These are phyloP conservation scores for Cynocephalus volans DNA, from an alignment of 2,113 vertebrate species.

Conservation along the genomic window DNA sequence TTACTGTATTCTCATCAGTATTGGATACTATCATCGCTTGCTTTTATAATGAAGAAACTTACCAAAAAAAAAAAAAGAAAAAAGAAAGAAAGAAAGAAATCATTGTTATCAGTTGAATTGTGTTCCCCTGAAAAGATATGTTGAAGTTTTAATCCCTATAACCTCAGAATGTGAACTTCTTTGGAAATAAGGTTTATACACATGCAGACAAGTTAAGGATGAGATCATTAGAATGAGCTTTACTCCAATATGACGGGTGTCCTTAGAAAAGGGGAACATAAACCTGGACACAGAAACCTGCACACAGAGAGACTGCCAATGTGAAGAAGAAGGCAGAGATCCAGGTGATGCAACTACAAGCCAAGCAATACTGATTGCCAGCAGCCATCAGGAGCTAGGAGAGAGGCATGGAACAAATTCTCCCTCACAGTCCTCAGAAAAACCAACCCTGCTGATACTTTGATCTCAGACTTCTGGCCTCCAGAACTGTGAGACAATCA, in stretches of 20 bases:
- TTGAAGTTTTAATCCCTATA: not conserved
- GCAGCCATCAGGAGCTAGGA: not conserved
- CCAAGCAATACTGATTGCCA: not conserved
- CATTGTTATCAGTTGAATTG: not conserved
- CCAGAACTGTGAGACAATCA: not conserved
- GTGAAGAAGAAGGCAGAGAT: not conserved
- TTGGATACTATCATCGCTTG: not conserved
- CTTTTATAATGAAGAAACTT: constrained; percentile 36
- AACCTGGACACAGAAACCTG: not conserved
- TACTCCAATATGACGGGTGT: not conserved
- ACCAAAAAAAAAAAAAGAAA: not conserved
- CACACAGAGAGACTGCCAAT: not conserved
- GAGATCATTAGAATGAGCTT: not conserved
- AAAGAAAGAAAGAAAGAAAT: too few relatives aligned
- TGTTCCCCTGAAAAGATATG: not conserved
- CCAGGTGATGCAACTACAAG: not conserved
- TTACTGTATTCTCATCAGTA: not conserved
- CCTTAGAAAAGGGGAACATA: not conserved
- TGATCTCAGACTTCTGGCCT: not conserved
- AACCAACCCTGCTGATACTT: not conserved
- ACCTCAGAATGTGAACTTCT: not conserved
- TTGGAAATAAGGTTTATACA: not conserved
- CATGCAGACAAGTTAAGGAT: not conserved
- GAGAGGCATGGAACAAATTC: not conserved
- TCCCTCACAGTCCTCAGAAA: not conserved